Evolutionary conservation across 2,888 invertebrate genomes (phyloP).

Genomic region (Tipula lateralis): DNA sequence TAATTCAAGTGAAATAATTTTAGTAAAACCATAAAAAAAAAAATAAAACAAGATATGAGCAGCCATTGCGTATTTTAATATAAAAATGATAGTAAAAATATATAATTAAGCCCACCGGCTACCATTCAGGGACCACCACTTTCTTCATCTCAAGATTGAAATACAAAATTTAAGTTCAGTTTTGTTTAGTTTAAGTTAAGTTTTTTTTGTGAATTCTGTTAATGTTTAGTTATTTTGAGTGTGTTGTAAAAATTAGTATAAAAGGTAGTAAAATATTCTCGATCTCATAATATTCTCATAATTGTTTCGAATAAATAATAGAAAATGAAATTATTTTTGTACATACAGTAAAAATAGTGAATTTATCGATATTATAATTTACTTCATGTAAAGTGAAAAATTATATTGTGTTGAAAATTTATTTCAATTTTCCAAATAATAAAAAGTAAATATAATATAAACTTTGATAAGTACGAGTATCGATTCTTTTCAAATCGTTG

Average conservation of each 20-base stretch:
- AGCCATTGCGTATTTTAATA: not conserved
- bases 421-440: not conserved
- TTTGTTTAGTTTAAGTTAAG: not conserved
- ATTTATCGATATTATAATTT: not conserved
- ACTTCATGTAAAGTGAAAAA: not conserved
- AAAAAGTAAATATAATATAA: constrained; percentile 2
- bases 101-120: not conserved
- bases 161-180: not conserved
- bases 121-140: constrained; percentile 1
- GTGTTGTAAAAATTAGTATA: not conserved
- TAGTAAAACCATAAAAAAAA: not conserved
- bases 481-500: constrained; percentile 26
- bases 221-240: not conserved
- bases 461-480: constrained; percentile 21
- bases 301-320: not conserved
- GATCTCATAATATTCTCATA: not conserved
- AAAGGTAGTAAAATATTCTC: not conserved
- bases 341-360: not conserved
- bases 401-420: not conserved
- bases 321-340: not conserved
- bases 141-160: not conserved
- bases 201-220: not conserved
- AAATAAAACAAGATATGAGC: not conserved
- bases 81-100: not conserved
- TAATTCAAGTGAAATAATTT: not conserved